A percentile compares a stretch with the other conserved stretches of the same genome.
phyloP scores from a whole-genome alignment of 2,888 invertebrate genomes.

The Slavum lentiscoides region DNA sequence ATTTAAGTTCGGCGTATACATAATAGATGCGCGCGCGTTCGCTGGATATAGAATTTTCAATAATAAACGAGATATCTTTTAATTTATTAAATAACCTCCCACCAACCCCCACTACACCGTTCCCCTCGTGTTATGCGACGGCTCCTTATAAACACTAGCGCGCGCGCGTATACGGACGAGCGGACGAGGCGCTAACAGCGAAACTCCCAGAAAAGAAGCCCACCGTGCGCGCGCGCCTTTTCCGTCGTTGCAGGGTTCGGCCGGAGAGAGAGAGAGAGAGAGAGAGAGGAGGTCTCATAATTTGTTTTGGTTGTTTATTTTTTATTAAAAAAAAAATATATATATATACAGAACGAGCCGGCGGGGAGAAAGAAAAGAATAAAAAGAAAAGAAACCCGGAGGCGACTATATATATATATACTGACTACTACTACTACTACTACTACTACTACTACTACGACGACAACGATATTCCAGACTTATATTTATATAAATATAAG shows the following conservation, averaged over 20 bases:
- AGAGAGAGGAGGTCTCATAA: conserved; percentile 36
- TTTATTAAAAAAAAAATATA: conserved; percentile 32
- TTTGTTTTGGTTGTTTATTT: conserved; percentile 51
- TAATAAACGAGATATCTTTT: conserved; percentile 56
- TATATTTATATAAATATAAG: conserved; percentile 25
- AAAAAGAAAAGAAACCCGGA: conserved; percentile 42
- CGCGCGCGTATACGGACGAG: too few relatives aligned
- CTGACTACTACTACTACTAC: too few relatives aligned
- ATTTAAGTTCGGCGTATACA: conserved; percentile 55
- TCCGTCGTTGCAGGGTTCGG: neutral
- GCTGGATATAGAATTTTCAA: conserved; percentile 56
- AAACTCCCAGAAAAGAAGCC: conserved; percentile 41
- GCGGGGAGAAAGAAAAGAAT: neutral
- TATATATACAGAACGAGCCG: too few relatives aligned
- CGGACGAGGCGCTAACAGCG: conserved; percentile 36
- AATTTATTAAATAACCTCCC: conserved; percentile 56
- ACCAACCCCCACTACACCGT: too few relatives aligned
- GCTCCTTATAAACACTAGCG: neutral
- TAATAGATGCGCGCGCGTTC: conserved; percentile 54
- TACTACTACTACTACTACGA: too few relatives aligned
- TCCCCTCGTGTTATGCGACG: conserved; percentile 4
- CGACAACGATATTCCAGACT: conserved; percentile 31
- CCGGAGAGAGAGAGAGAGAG: too few relatives aligned
- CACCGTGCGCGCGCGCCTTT: neutral
- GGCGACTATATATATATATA: conserved; percentile 47